Conservation (phyloP, 2,113 vertebrate genomes). For the Sterna hirundo region DNA sequence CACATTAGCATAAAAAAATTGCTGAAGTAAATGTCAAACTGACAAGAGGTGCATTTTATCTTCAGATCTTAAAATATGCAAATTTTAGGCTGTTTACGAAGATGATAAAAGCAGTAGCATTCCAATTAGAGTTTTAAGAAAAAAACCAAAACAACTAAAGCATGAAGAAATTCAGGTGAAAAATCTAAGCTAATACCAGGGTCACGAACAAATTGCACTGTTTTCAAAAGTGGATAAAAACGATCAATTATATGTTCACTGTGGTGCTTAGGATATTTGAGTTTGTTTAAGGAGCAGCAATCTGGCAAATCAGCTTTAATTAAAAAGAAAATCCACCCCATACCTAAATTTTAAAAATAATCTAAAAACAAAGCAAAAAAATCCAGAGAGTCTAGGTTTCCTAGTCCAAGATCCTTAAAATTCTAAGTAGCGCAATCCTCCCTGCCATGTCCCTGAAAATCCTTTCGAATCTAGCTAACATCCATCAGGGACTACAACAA, state of each 20-base stretch:
- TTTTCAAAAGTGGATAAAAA: not conserved
- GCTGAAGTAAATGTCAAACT: not conserved
- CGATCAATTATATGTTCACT: not conserved
- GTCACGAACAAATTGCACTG: not conserved
- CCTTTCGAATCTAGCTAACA: not conserved
- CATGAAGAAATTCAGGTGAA: not conserved
- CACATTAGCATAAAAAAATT: not conserved
- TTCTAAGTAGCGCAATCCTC: not conserved
- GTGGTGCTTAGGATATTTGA: not conserved
- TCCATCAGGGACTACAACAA: not conserved
- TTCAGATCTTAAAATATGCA: not conserved
- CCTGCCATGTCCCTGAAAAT: not conserved
- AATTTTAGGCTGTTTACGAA: not conserved
- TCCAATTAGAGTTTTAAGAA: not conserved
- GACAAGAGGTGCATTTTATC: not conserved
- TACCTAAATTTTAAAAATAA: not conserved
- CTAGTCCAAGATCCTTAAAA: not conserved
- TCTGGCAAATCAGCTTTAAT: not conserved
- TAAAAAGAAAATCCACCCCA: accelerated
- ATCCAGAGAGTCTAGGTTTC: not conserved
- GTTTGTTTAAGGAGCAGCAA: not conserved
- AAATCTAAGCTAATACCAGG: not conserved
- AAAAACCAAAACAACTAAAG: not conserved
- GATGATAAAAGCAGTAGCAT: not conserved
- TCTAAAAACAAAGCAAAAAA: not conserved